A percentile compares a stretch with the other conserved stretches of the same genome.
Evolutionary conservation across 2,113 vertebrate species (phyloP).

Genomic region (Polyodon spathula): DNA sequence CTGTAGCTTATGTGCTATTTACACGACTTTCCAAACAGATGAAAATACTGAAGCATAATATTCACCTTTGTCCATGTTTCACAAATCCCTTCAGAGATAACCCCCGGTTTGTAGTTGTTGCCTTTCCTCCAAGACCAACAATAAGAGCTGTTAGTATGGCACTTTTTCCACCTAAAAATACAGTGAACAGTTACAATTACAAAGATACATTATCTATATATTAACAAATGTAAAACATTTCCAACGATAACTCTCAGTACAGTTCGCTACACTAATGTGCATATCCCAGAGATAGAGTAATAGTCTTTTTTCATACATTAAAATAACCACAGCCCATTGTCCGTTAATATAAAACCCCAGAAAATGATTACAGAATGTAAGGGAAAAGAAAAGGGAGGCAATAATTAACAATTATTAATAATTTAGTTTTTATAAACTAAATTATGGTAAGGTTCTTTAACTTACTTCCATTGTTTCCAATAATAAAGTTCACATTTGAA

Average conservation of each 20-base stretch:
- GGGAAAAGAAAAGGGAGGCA: too few relatives aligned
- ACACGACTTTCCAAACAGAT: too few relatives aligned
- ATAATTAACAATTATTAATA: background rate
- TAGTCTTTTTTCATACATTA: too few relatives aligned
- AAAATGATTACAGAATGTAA: too few relatives aligned
- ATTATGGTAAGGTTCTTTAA: slow-evolving; percentile 20
- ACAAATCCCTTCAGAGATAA: slow-evolving; percentile 80
- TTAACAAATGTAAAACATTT: slow-evolving; percentile 20
- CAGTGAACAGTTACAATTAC: background rate
- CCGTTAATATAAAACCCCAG: too few relatives aligned
- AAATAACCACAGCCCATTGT: too few relatives aligned
- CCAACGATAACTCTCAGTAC: too few relatives aligned
- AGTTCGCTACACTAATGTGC: too few relatives aligned
- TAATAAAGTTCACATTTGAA: slow-evolving; percentile 81
- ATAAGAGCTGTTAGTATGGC: slow-evolving; percentile 82
- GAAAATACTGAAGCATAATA: too few relatives aligned
- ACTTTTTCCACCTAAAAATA: slow-evolving; percentile 73
- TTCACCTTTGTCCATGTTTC: slow-evolving; percentile 75
- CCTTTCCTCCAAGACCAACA: slow-evolving; percentile 84
- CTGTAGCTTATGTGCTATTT: too few relatives aligned
- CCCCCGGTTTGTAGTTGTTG: slow-evolving; percentile 76
- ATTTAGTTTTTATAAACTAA: background rate
- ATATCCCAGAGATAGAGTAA: too few relatives aligned
- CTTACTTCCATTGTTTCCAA: slow-evolving; percentile 92
- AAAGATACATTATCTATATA: slow-evolving; percentile 35